Evolutionary conservation across 2,797 vertebrate genomes (phyloP), one percentile per base, ranked within the genome.

Genomic region (Coendou prehensilis): DNA sequence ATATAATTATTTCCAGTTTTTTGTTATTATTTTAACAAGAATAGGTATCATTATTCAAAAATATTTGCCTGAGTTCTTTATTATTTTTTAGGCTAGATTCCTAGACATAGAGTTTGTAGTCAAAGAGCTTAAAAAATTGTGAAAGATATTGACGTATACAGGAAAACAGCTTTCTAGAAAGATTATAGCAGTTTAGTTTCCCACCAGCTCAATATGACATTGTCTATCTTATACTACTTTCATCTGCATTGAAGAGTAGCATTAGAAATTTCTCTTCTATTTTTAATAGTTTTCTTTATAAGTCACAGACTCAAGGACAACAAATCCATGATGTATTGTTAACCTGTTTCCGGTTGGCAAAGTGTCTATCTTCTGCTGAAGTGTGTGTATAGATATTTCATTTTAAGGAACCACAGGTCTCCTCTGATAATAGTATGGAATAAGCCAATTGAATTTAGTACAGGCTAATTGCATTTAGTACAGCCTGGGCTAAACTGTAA

Each of bases 331-430:
- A 61, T 91, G 28, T 52, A 71, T 96, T 91, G 37, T 41, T 57
- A 94, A 85, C 18, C 71, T 45, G 50, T 88, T 87, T 97, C 89
- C 63, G 88, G 76, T 61, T 94, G 85, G 22, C 76, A 91, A 63
- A 87, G 61, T 93, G 47, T 13, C 92, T 92, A 9, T 80, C 54
- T 95, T 54, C 67, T 96, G 87, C 57, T 76, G 37, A 93, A 30
- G 9, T 45, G 59, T 45, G 59, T 26, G 30, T 56, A 93, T 93
- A 81, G 95, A 67, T 97, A 81, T 97, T 97, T 91, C 56, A 91
- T 78, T 95, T 88, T 88, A 91, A 94, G 83, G 54, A 81, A 75
- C 17, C 73, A 3, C n/a, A 64, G 28, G 41, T 20, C 13, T 56
- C 75, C 54, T 93, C 22, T 96, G 45, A 89, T 84, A 50, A 67